Evolutionary conservation across 1,140 invertebrate genomes (phyloP).

Genomic region (Laupala kohalensis): DNA sequence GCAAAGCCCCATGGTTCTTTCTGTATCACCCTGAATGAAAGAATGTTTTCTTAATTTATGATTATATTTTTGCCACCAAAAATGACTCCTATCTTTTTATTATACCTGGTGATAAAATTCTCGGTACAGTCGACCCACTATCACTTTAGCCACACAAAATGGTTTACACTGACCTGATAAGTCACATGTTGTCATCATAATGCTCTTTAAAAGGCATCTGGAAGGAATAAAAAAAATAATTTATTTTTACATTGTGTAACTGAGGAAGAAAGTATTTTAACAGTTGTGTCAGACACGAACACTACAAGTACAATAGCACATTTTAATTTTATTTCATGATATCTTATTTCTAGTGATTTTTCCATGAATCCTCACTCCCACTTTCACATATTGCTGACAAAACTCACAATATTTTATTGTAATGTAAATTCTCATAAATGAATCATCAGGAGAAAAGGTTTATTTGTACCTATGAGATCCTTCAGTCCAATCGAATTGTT

Average conservation of each 20-base stretch:
- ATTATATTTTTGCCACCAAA: not conserved
- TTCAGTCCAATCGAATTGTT: slow-evolving; percentile 1
- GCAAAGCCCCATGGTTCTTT: slow-evolving; percentile 33
- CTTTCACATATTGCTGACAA: no score
- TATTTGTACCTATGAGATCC: not conserved
- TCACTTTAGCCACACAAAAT: slow-evolving; percentile 33
- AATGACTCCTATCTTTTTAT: no score
- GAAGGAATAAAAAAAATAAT: not conserved
- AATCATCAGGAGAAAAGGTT: not conserved
- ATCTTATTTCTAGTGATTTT: no score
- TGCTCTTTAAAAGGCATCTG: slow-evolving; percentile 31
- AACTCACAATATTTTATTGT: no score
- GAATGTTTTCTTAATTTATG: not conserved
- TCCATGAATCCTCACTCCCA: no score
- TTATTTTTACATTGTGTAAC: no score
- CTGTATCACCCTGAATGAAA: slow-evolving; percentile 35
- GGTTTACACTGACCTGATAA: slow-evolving; percentile 40
- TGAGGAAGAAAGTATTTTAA: no score
- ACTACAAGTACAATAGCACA: no score
- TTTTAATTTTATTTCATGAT: no score
- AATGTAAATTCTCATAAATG: not conserved
- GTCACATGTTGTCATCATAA: slow-evolving; percentile 40
- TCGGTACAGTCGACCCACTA: slow-evolving; percentile 35
- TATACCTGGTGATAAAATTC: slow-evolving; percentile 34
- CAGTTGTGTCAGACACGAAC: no score